Evolutionary conservation across 2,888 invertebrate genomes (phyloP).

Genomic region (Drosophila pseudotalamancana): DNA sequence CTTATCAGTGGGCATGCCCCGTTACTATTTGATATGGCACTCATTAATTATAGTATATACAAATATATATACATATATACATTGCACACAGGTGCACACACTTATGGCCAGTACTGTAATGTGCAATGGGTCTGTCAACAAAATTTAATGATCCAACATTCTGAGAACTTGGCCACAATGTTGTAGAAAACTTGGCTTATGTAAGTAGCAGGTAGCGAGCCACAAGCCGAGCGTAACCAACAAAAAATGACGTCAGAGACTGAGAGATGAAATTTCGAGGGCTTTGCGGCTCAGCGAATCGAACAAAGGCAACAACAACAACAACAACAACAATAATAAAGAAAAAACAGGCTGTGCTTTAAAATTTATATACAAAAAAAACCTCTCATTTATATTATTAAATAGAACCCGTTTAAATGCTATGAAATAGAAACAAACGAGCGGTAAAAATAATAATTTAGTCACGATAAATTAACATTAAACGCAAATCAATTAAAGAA

Average conservation of each 20-base stretch:
- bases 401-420: constrained; percentile 46
- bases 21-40: constrained; percentile 19
- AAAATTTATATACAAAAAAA: too few species aligned
- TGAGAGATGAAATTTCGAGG: constrained; percentile 19
- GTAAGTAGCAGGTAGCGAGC: constrained; percentile 26
- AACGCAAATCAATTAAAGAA: constrained; percentile 53
- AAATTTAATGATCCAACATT: constrained; percentile 34
- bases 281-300: constrained; percentile 22
- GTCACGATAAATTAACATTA: constrained; percentile 56
- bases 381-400: too few species aligned
- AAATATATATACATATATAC: too few species aligned
- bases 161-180: constrained; percentile 38
- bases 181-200: constrained; percentile 35
- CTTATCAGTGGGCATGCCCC: constrained; percentile 37
- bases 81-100: not conserved
- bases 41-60: too few species aligned
- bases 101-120: constrained; percentile 10
- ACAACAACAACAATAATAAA: not conserved
- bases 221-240: constrained; percentile 67
- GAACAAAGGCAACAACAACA: constrained; percentile 1
- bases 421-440: constrained; percentile 6
- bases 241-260: constrained; percentile 65
- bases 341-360: not conserved
- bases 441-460: constrained; percentile 30
- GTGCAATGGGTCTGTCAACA: constrained; percentile 1